phyloP scores from a whole-genome alignment of 2,797 vertebrate species.

The Thamnophis elegans region DNA sequence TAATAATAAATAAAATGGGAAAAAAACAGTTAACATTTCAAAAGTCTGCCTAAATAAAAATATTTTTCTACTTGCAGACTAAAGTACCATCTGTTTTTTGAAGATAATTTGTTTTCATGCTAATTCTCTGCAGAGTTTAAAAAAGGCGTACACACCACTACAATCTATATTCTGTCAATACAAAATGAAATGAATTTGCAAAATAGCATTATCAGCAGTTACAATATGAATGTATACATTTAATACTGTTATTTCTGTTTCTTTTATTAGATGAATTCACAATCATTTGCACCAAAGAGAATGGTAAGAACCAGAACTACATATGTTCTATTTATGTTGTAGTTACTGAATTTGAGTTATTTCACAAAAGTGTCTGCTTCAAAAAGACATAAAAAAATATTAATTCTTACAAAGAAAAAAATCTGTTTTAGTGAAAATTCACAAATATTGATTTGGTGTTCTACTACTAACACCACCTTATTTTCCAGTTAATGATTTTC shows the following conservation, averaged over 20 bases:
- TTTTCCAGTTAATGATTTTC: neutral
- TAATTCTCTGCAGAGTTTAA: neutral
- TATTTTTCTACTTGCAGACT: neutral
- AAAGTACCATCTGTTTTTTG: neutral
- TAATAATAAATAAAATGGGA: neutral
- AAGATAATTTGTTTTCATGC: neutral
- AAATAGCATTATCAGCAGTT: conserved; percentile 1
- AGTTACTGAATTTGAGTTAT: neutral
- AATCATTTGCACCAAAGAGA: conserved; percentile 64
- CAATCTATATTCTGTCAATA: neutral
- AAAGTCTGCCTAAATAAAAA: neutral
- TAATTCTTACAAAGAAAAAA: neutral
- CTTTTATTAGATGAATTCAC: conserved; percentile 76
- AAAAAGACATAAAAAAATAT: neutral
- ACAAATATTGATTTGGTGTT: neutral
- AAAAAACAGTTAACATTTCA: neutral
- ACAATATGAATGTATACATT: neutral
- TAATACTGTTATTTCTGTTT: neutral
- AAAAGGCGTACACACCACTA: neutral
- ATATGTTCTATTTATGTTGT: neutral
- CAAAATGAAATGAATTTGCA: neutral
- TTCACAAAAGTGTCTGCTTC: neutral
- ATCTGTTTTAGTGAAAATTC: neutral
- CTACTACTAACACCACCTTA: neutral
- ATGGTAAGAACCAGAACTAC: conserved; percentile 73